These are phyloP conservation scores for Dicrurus megarhynchus DNA, from an alignment of 2,113 vertebrate species.

Conservation along the genomic window DNA sequence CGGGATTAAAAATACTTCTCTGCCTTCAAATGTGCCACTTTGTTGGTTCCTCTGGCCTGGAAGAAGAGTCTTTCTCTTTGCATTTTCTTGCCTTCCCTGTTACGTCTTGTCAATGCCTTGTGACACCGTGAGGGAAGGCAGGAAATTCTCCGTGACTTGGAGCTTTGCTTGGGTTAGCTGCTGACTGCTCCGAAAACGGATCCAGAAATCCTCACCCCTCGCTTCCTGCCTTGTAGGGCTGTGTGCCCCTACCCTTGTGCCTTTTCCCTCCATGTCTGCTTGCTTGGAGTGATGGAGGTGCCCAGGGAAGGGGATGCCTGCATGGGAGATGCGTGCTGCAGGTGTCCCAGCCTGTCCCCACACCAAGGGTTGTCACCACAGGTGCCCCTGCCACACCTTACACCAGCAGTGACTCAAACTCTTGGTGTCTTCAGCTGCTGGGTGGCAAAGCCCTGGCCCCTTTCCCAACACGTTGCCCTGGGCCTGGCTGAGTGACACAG, in stretches of 20 bases:
- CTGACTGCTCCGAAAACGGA: background rate
- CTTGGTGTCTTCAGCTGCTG: background rate
- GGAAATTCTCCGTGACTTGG: background rate
- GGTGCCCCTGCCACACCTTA: no score
- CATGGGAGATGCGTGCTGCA: accelerated
- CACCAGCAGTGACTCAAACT: background rate
- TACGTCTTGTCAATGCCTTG: background rate
- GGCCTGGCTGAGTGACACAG: background rate
- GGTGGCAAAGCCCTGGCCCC: background rate
- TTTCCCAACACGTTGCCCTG: background rate
- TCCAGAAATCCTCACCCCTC: background rate
- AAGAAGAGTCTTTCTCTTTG: background rate
- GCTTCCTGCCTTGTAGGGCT: accelerated
- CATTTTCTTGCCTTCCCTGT: background rate
- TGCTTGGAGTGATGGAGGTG: background rate
- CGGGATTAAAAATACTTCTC: background rate
- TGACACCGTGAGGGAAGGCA: background rate
- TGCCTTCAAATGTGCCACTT: background rate
- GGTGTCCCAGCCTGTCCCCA: background rate
- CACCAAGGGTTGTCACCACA: accelerated
- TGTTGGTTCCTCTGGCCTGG: slow-evolving; percentile 10
- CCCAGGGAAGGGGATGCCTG: background rate
- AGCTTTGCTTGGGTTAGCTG: background rate
- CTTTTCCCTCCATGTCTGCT: background rate
- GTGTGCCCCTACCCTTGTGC: background rate